phyloP scores from a whole-genome alignment of 2,797 vertebrate species.

The Coregonus suidteri region DNA sequence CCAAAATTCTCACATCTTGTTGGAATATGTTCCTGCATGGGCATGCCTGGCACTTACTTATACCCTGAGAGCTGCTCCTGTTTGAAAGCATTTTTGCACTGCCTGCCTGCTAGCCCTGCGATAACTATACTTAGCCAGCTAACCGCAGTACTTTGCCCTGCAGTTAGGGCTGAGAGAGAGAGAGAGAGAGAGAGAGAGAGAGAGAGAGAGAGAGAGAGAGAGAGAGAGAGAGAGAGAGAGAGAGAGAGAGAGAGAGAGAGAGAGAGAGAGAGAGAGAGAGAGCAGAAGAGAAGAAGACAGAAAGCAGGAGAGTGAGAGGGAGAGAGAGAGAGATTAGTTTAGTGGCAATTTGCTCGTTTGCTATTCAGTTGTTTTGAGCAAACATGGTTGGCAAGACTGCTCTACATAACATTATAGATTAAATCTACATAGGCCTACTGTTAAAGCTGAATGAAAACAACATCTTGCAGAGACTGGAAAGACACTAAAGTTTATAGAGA shows the following conservation, averaged over 20 bases:
- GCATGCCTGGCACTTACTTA: slow-evolving; percentile 59
- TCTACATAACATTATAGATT: background rate
- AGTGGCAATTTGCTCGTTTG: background rate
- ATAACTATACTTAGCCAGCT: slow-evolving; percentile 74
- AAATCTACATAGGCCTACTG: background rate
- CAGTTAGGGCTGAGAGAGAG: slow-evolving; percentile 52
- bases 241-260: background rate
- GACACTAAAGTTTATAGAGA: background rate
- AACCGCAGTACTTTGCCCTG: slow-evolving; percentile 70
- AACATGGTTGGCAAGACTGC: slow-evolving; percentile 4
- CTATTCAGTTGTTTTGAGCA: background rate
- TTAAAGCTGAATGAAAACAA: background rate
- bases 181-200: background rate
- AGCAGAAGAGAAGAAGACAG: background rate
- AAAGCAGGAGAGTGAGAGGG: background rate
- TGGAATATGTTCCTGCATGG: slow-evolving; percentile 52
- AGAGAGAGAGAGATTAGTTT: background rate
- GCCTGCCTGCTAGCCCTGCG: slow-evolving; percentile 31
- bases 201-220: background rate
- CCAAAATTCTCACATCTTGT: slow-evolving; percentile 28
- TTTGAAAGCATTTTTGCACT: slow-evolving; percentile 55
- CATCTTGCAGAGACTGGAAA: background rate
- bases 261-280: background rate
- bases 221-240: background rate
- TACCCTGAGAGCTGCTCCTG: slow-evolving; percentile 24